Conservation (phyloP, 2,888 invertebrate genomes). For the Mimumesa dahlbomi region DNA sequence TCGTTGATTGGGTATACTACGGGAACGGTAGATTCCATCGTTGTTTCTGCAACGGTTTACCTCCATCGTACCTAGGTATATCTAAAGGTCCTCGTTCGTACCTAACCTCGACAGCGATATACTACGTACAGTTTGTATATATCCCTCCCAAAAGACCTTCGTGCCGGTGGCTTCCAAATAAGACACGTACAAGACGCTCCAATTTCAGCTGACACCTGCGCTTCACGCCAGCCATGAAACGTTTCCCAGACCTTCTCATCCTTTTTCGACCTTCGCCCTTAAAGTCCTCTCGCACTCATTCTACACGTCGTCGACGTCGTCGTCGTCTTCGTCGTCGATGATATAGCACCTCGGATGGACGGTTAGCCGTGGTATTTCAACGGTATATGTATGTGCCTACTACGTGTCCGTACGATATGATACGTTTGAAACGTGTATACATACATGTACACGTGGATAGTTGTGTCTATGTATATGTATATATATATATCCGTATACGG, state of each 20-base stretch:
- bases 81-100: too few species aligned
- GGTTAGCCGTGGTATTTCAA: too few species aligned
- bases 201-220: constrained; percentile 77
- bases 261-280: neutral
- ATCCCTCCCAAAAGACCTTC: constrained; percentile 50
- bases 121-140: constrained; percentile 71
- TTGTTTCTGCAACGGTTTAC: constrained; percentile 46
- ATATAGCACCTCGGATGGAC: constrained; percentile 16
- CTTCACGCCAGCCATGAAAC: constrained; percentile 66
- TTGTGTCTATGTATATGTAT: neutral
- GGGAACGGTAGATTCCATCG: constrained; percentile 46
- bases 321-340: too few species aligned
- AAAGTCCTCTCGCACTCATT: constrained; percentile 7
- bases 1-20: constrained; percentile 63
- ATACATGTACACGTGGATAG: neutral
- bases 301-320: constrained; percentile 13
- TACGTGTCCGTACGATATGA: too few species aligned
- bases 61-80: too few species aligned
- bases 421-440: constrained; percentile 1
- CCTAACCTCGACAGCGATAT: constrained; percentile 61
- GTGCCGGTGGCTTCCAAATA: constrained; percentile 68
- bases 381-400: too few species aligned
- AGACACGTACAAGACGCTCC: constrained; percentile 77
- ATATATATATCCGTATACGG: neutral
- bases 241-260: constrained; percentile 38